phyloP scores from a whole-genome alignment of 1,140 invertebrate genomes.

The Parasteatoda tepidariorum region DNA sequence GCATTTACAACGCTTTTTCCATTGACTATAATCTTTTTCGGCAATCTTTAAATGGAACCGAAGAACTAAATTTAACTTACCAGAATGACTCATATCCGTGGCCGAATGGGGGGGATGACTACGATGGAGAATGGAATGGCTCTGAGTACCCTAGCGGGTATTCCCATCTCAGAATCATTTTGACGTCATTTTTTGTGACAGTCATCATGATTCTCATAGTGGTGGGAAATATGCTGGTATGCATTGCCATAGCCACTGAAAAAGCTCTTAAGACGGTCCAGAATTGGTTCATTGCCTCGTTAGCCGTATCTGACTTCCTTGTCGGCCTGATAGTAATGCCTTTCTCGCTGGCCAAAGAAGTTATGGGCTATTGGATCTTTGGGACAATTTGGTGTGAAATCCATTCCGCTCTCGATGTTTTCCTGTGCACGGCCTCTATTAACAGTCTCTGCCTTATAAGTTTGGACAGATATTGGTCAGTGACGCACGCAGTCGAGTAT shows the following conservation, averaged over 20 bases:
- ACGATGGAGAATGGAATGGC: constrained; percentile 8
- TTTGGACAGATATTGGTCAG: constrained; percentile 96
- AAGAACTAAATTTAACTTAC: constrained; percentile 1
- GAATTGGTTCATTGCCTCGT: constrained; percentile 97
- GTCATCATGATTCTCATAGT: constrained; percentile 95
- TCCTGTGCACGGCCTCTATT: constrained; percentile 94
- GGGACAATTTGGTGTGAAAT: constrained; percentile 90
- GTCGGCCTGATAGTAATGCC: constrained; percentile 96
- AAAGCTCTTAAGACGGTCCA: constrained; percentile 95
- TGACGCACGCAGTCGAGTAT: constrained; percentile 94
- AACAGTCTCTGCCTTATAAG: constrained; percentile 97
- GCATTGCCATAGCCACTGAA: constrained; percentile 95
- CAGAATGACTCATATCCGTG: constrained; percentile 6
- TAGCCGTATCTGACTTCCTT: constrained; percentile 95
- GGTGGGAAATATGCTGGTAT: constrained; percentile 96
- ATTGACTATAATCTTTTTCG: constrained; percentile 29
- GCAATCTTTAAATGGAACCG: neutral
- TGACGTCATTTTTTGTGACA: constrained; percentile 89
- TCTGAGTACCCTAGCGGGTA: constrained; percentile 50
- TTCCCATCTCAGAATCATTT: constrained; percentile 72
- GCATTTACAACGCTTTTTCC: neutral
- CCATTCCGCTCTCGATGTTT: constrained; percentile 93
- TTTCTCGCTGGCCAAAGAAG: constrained; percentile 93
- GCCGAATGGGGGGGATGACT: neutral
- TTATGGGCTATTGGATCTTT: constrained; percentile 98